Percentiles rank a stretch among this genome's conserved stretches.
Conservation (phyloP, 2,113 vertebrate species). For the Halcyon malimbica region DNA sequence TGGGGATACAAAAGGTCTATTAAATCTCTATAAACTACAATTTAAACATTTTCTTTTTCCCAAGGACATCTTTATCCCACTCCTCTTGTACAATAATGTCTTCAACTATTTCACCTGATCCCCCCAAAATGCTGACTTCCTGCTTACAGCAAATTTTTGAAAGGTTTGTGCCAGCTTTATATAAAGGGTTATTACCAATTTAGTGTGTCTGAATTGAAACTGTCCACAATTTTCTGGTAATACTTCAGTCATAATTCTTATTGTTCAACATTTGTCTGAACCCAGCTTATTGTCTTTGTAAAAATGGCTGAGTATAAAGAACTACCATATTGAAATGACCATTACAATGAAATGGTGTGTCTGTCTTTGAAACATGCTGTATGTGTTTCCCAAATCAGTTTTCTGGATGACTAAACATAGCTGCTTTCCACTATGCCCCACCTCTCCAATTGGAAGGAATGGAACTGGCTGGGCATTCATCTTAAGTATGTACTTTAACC, state of each 20-base stretch:
- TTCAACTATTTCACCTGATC: not conserved
- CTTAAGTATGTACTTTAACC: not conserved
- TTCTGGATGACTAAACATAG: not conserved
- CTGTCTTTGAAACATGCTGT: not conserved
- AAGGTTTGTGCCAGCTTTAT: not conserved
- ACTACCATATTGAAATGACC: not conserved
- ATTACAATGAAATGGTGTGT: rapidly evolving
- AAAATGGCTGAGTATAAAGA: not conserved
- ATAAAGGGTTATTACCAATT: not conserved
- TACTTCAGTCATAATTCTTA: not conserved
- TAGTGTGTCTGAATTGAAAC: not conserved
- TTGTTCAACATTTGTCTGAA: not conserved
- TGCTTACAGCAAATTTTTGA: not conserved
- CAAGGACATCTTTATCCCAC: not conserved
- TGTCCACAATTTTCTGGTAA: not conserved
- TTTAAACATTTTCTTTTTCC: not conserved
- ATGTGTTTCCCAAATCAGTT: not conserved
- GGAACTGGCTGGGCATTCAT: not conserved
- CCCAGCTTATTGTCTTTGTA: not conserved
- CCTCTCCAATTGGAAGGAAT: not conserved
- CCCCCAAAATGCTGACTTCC: not conserved
- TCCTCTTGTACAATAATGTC: not conserved
- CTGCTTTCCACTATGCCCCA: not conserved
- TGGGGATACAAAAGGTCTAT: not conserved
- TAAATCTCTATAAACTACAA: not conserved